Base-by-base conservation (phyloP, 2,113 vertebrate genomes). In the Gobiocypris rarus region DNA sequence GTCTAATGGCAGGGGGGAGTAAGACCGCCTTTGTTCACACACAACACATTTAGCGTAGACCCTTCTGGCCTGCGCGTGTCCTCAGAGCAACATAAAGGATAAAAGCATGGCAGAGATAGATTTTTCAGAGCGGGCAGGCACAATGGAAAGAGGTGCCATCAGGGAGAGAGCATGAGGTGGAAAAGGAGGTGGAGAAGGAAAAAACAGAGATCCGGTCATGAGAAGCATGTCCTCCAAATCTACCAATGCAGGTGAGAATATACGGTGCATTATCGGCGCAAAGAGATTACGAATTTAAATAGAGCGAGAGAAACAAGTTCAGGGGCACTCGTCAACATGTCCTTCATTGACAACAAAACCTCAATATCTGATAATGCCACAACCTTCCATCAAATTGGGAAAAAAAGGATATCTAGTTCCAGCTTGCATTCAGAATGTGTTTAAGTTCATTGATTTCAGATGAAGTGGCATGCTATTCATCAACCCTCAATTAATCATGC, bases 371-470 rank as follows among this genome's bases (percentile, higher is more conserved):
- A 87, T 73, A 75, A 71, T 61, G 38, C 73, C 28, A n/a, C 34
- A 83, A 48, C 54, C 65, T 74, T 77, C 78, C 59, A 78, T 79
- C 74, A 83, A 50, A 65, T 63, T 48, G 22, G 54, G 38, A 5
- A 76, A 45, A 65, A 63, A 34, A 65, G 76, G 74, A 38, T 5
- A 75, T 61, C 81, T 56, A 15, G 69, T 78, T 50, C 50, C 65
- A 31, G 43, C 71, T 34, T 75, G 73, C 41, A 87, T 87, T 84
- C 67, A 78, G 48, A 77, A 79, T 24, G 73, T 78, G 78, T 84
- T 85, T 85, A 69, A 67, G 83, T 85, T 87, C 74, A 87, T 83
- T 87, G 86, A 87, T 87, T 87, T 85, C 80, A 83, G 86, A 80
- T 87, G 75, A 87, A 85, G 81, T 87, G 81, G 75, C 28, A 4